Evolutionary conservation across 1,140 invertebrate genomes (phyloP).

Genomic region (Mya arenaria): DNA sequence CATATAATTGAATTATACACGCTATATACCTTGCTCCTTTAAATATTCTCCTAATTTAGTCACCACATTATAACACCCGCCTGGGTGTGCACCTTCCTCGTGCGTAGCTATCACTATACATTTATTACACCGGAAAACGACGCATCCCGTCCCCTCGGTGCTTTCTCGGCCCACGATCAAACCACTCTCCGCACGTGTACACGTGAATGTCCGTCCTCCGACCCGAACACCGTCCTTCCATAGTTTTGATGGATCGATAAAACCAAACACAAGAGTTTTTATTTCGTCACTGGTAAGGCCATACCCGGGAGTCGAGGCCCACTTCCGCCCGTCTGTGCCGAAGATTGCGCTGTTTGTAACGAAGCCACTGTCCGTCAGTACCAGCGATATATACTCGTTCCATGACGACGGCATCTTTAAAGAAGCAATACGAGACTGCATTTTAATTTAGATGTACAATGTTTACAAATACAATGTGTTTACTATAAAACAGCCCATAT

Average conservation of each 20-base stretch:
- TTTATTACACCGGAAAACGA: slow-evolving; percentile 67
- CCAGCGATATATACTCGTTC: slow-evolving; percentile 70
- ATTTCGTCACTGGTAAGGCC: slow-evolving; percentile 58
- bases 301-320: slow-evolving; percentile 63
- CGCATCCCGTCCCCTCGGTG: slow-evolving; percentile 62
- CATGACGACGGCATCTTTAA: slow-evolving; percentile 68
- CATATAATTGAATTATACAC: too few relatives aligned
- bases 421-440: slow-evolving; percentile 58
- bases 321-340: slow-evolving; percentile 60
- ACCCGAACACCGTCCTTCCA: slow-evolving; percentile 61
- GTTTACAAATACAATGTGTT: too few relatives aligned
- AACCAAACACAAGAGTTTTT: slow-evolving; percentile 55
- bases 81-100: slow-evolving; percentile 67
- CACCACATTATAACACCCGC: slow-evolving; percentile 67
- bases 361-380: slow-evolving; percentile 67
- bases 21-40: slow-evolving; percentile 66
- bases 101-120: slow-evolving; percentile 67
- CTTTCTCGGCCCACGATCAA: slow-evolving; percentile 67
- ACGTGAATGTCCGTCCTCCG: slow-evolving; percentile 60
- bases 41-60: slow-evolving; percentile 69
- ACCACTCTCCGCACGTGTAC: slow-evolving; percentile 63
- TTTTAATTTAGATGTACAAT: too few relatives aligned
- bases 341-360: slow-evolving; percentile 67
- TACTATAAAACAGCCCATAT: too few relatives aligned
- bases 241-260: slow-evolving; percentile 63